These are phyloP conservation scores for Staurois parvus DNA, from an alignment of 2,797 vertebrate species.

Conservation along the genomic window DNA sequence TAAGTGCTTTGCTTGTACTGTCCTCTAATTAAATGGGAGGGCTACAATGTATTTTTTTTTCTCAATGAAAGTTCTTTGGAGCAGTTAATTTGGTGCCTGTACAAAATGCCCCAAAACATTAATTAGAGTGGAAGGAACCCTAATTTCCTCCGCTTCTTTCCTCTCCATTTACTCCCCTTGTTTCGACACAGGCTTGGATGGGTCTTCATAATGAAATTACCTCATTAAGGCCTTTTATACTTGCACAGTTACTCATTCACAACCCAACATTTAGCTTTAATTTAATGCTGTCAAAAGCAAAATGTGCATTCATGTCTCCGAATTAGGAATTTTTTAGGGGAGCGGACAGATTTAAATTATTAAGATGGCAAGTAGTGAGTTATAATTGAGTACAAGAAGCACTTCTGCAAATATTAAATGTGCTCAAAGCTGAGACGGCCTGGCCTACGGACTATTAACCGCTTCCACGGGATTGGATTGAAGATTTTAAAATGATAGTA, in stretches of 20 bases:
- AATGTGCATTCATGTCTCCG: conserved; percentile 83
- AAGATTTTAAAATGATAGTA: conserved; percentile 76
- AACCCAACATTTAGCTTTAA: conserved; percentile 89
- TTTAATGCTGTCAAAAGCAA: conserved; percentile 86
- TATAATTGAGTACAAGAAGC: conserved; percentile 98
- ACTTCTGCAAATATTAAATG: conserved; percentile 94
- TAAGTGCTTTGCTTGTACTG: conserved; percentile 90
- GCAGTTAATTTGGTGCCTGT: conserved; percentile 95
- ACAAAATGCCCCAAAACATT: conserved; percentile 91
- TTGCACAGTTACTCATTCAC: conserved; percentile 90
- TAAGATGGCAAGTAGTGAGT: conserved; percentile 91
- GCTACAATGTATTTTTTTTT: conserved; percentile 89
- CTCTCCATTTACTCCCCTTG: conserved; percentile 83
- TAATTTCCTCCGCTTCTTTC: conserved; percentile 89
- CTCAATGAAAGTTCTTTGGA: conserved; percentile 88
- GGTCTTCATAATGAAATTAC: conserved; percentile 95
- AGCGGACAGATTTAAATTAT: conserved; percentile 97
- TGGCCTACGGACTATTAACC: conserved; percentile 88
- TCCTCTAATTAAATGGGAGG: conserved; percentile 90
- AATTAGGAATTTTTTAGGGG: conserved; percentile 78
- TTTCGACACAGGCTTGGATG: conserved; percentile 85
- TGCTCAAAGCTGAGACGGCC: conserved; percentile 84
- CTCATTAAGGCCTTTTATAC: conserved; percentile 92
- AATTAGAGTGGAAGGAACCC: conserved; percentile 97
- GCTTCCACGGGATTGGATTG: conserved; percentile 82